Evolutionary conservation across 1,140 invertebrate species (phyloP), one percentile per base, ranked within the genome.

Genomic region (Camponotus floridanus): DNA sequence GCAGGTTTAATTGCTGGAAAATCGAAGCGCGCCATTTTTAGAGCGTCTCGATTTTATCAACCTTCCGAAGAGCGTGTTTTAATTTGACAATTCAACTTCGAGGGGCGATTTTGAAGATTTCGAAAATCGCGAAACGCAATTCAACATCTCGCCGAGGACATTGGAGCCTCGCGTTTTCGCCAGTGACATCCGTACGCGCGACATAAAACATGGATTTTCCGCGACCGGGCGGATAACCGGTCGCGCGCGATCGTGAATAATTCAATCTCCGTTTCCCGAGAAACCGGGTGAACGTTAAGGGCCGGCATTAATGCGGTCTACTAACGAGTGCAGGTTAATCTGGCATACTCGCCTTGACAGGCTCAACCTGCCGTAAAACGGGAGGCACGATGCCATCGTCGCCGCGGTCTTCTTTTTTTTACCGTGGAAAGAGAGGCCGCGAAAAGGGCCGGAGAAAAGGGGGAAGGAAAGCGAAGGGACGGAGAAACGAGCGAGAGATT

Each of bases 321-420:
- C 89, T 89, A 90, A 87, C 88, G 80, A 79, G 80, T 80, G 64
- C 67, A 62, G 74, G 81, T 90, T 90, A 90, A 90, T 90, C 88
- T 79, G 71, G 86, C 86, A 78, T 88, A 86, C 65, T 74, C 51
- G 59, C 76, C 57, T 76, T 73, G 89, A 81, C 86, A 81, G 74
- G 51, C 71, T 59, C 64, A 62, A 67, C 86, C 81, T 89, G 86
- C 76, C 89, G 89, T 90, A 87, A 90, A 89, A 78, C 86, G 68
- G 83, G 61, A 90, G 86, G 76, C 86, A 59, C 88, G 85, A 85
- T 87, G 89, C 71, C 62, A 86, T 90, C 76, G 71, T 67, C 48
- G 18, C 57, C 57, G 39, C n/a, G 36, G 7, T 65, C 45, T 65
- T n/a, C n/a, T n/a, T n/a, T n/a, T n/a, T 81, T 81, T 87, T 80